A percentile compares a stretch with the other conserved stretches of the same genome.
Evolutionary conservation across 2,888 invertebrate species (phyloP).

Genomic region (Alloplasta piceator): DNA sequence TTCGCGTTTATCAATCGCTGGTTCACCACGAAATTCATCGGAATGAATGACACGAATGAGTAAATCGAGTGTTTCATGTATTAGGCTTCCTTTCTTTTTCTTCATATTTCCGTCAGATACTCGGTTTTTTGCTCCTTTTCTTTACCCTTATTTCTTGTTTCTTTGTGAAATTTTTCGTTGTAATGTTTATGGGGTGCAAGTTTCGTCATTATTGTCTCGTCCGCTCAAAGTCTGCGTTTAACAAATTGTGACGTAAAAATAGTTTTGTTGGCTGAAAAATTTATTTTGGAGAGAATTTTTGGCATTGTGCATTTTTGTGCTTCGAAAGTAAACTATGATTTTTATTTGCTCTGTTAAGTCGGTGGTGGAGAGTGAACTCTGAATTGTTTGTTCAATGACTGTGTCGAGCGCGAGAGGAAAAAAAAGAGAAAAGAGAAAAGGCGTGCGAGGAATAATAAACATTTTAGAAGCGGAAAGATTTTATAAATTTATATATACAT

Average conservation of each 20-base stretch:
- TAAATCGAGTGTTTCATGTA: slow-evolving; percentile 43
- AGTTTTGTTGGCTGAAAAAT: too few relatives aligned
- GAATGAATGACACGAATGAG: slow-evolving; percentile 47
- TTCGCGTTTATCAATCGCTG: too few relatives aligned
- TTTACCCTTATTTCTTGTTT: neutral
- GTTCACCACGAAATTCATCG: slow-evolving; percentile 4
- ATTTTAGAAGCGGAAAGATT: slow-evolving; percentile 26
- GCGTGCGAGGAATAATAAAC: slow-evolving; percentile 37
- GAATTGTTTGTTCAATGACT: slow-evolving; percentile 53
- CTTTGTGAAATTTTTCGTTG: slow-evolving; percentile 3
- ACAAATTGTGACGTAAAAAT: too few relatives aligned
- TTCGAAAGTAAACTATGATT: slow-evolving; percentile 37
- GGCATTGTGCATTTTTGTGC: slow-evolving; percentile 52
- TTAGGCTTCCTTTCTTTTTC: slow-evolving; percentile 1
- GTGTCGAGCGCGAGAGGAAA: slow-evolving; percentile 16
- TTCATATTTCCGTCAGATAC: neutral
- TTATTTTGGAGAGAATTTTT: neutral
- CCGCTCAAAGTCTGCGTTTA: too few relatives aligned
- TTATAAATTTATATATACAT: slow-evolving; percentile 1
- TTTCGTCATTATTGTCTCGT: too few relatives aligned
- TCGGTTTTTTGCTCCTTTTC: neutral
- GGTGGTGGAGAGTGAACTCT: slow-evolving; percentile 52
- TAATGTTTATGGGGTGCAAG: neutral
- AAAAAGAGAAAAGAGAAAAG: slow-evolving; percentile 29
- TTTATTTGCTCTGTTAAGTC: slow-evolving; percentile 44